Evolutionary conservation across 2,797 vertebrate genomes (phyloP), one percentile per base, ranked within the genome.

Genomic region (Champsocephalus gunnari): DNA sequence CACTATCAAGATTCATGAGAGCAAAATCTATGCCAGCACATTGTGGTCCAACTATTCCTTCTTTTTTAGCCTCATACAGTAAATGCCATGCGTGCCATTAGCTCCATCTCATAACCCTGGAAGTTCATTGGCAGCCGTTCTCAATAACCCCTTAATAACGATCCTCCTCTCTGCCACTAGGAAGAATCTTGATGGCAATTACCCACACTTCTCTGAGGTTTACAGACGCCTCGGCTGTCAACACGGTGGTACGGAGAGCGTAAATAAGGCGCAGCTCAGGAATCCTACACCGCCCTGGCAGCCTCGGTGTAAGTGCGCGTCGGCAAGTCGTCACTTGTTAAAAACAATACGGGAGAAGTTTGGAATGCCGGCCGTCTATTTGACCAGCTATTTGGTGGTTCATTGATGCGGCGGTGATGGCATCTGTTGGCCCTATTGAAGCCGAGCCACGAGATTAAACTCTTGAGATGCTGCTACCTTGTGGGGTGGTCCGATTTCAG

Each of bases 321-420:
- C 73, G 66, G 86, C 93, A 84, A 89, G 93, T 92, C 82, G 80
- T 92, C 89, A 87, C 91, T 91, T 89, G 91, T 91, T 92, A 83
- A 89, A 90, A 88, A 93, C 89, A 92, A 92, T 88, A 80, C 76
- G 72, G 77, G 73, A 81, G 87, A 79, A 85, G 77, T 66, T 58
- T 83, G 90, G 92, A 91, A 93, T 92, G 88, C 77, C 59, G 44
- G 63, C 66, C 50, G 70, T 68, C 61, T 74, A 81, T 83, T 77
- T 79, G 77, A 84, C 67, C 72, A 56, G 80, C 73, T 57, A 28
- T 60, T 78, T 28, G 80, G 75, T 80, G 69, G 80, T 84, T 89
- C 87, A 92, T 90, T 90, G 88, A 88, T 88, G 83, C 73, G 19
- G 70, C 24, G 73, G 79, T 85, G 88, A 90, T 89, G 85, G 71